Evolutionary conservation across 2,113 vertebrate genomes (phyloP).

Genomic region (Engystomops pustulosus): DNA sequence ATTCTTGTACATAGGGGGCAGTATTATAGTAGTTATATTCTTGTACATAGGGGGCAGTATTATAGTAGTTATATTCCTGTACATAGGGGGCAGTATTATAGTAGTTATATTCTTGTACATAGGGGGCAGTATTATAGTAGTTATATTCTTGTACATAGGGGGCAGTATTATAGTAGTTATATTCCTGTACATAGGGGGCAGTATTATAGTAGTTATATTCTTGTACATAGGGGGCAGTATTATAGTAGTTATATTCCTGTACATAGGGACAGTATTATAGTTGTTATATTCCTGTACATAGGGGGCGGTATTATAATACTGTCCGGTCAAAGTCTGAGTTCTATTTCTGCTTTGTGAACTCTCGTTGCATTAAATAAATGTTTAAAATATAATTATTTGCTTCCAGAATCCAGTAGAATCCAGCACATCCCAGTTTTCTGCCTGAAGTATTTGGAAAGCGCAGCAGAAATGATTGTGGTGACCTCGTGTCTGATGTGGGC

Average conservation of each 20-base stretch:
- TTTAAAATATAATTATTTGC: neutral
- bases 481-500: neutral
- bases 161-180: conserved; percentile 14
- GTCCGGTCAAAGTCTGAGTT: too few relatives aligned
- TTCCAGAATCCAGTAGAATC: neutral
- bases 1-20: neutral
- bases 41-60: neutral
- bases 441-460: neutral
- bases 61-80: neutral
- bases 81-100: neutral
- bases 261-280: neutral
- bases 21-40: conserved; percentile 8
- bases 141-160: neutral
- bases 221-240: neutral
- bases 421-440: neutral
- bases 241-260: neutral
- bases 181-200: neutral
- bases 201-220: neutral
- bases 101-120: neutral
- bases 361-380: neutral
- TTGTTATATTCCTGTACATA: too few relatives aligned
- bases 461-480: neutral
- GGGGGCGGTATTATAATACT: too few relatives aligned
- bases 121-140: neutral
- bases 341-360: too few relatives aligned